A percentile compares a stretch with the other conserved stretches of the same genome.
Conservation (phyloP, 2,888 invertebrate genomes). For the Folsomia candida region DNA sequence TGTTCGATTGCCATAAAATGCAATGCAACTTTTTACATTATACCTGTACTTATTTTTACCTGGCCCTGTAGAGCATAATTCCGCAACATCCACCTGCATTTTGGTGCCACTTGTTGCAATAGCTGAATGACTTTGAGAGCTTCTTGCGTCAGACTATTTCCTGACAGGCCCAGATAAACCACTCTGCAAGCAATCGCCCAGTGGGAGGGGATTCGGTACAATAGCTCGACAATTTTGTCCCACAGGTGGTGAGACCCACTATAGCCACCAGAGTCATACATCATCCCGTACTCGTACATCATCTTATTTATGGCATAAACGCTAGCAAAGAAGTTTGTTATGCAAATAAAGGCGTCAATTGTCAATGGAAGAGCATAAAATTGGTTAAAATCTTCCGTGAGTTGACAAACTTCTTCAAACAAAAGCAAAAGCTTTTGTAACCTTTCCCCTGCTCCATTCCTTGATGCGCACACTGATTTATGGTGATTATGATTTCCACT, state of each 20-base stretch:
- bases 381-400: not conserved
- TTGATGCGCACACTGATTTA: not conserved
- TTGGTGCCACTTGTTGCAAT: not conserved
- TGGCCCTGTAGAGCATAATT: not conserved
- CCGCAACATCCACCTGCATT: not conserved
- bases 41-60: not conserved
- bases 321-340: not conserved
- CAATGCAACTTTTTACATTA: not conserved
- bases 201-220: too few relatives aligned
- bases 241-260: too few relatives aligned
- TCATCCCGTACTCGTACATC: not conserved
- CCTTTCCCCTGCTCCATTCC: not conserved
- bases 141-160: too few relatives aligned
- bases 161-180: too few relatives aligned
- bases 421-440: not conserved
- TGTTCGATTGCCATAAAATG: not conserved
- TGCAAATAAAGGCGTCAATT: constrained; percentile 1
- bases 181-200: too few relatives aligned
- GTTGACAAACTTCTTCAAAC: not conserved
- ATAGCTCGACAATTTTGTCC: too few relatives aligned
- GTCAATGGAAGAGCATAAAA: constrained; percentile 5
- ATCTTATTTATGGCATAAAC: constrained; percentile 4
- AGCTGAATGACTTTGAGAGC: not conserved
- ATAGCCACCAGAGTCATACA: too few relatives aligned
- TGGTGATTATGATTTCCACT: not conserved